A percentile compares a stretch with the other conserved stretches of the same genome.
These are phyloP conservation scores for Pseudotriccus pelzelni DNA, from an alignment of 2,797 vertebrate genomes.

Conservation along the genomic window DNA sequence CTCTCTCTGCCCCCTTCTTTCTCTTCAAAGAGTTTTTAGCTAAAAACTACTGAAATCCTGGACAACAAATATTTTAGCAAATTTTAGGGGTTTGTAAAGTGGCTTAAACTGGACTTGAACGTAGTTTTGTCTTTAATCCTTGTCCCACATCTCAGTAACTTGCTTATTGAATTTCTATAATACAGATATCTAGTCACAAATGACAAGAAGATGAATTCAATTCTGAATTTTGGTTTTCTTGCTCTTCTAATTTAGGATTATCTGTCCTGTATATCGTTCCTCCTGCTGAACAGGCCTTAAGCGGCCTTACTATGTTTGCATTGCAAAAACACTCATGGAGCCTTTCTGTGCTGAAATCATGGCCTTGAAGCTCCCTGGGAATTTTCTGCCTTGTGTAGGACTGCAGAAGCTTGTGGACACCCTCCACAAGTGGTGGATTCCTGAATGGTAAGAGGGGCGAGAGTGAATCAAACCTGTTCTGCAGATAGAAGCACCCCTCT, in stretches of 20 bases:
- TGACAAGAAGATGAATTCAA: neutral
- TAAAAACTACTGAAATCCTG: neutral
- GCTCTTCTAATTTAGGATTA: neutral
- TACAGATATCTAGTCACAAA: neutral
- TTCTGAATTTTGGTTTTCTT: neutral
- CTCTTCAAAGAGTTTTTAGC: neutral
- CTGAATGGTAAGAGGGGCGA: neutral
- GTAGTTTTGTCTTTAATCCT: neutral
- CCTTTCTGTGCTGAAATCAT: neutral
- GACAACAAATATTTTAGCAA: neutral
- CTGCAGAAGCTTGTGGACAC: rapidly evolving
- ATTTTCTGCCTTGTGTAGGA: neutral
- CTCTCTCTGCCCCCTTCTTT: neutral
- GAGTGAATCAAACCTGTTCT: neutral
- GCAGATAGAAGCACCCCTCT: neutral
- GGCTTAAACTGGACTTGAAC: neutral
- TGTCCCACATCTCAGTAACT: neutral
- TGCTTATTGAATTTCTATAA: neutral
- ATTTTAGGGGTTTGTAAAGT: neutral
- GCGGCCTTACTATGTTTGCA: neutral
- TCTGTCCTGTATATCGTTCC: neutral
- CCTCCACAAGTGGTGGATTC: neutral
- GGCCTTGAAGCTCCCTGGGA: neutral
- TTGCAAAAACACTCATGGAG: neutral
- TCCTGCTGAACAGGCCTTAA: neutral